phyloP scores from a whole-genome alignment of 2,797 vertebrate genomes.

The Dallia pectoralis region DNA sequence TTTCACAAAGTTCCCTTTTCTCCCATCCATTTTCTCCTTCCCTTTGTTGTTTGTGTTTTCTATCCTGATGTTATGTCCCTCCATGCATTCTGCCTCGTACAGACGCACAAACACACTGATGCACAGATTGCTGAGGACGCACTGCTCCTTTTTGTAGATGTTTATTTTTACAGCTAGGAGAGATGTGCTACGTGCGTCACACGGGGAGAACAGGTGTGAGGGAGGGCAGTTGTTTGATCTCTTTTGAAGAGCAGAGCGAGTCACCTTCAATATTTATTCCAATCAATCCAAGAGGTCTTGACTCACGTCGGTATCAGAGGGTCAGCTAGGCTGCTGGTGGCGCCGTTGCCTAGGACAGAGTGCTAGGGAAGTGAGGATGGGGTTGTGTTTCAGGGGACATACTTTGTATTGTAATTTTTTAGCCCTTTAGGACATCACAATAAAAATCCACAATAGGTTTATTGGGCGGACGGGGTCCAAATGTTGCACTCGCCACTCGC shows the following conservation, averaged over 20 bases:
- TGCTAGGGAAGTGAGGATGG: conserved; percentile 3
- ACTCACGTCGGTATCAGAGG: conserved; percentile 55
- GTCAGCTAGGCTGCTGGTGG: conserved; percentile 41
- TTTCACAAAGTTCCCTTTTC: conserved; percentile 7
- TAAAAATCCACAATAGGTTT: background rate
- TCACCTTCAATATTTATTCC: conserved; percentile 69
- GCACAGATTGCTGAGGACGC: conserved; percentile 34
- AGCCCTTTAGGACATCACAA: conserved; percentile 12
- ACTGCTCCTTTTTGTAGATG: background rate
- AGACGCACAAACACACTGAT: conserved; percentile 36
- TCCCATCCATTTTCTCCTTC: conserved; percentile 9
- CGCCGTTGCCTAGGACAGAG: conserved; percentile 44
- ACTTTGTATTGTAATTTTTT: background rate
- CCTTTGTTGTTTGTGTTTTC: conserved; percentile 19
- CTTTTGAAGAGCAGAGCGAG: conserved; percentile 70
- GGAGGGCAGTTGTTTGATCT: conserved; percentile 79
- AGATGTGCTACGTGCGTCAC: conserved; percentile 71
- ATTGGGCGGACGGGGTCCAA: too few relatives aligned
- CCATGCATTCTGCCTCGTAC: conserved; percentile 22
- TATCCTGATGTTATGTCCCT: conserved; percentile 12
- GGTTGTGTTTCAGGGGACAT: background rate
- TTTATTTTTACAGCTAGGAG: conserved; percentile 28
- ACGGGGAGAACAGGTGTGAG: conserved; percentile 78
- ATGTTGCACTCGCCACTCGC: too few relatives aligned
- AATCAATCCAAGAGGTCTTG: conserved; percentile 64